Conservation (phyloP, 2,113 vertebrate species). For the Axis porcinus region DNA sequence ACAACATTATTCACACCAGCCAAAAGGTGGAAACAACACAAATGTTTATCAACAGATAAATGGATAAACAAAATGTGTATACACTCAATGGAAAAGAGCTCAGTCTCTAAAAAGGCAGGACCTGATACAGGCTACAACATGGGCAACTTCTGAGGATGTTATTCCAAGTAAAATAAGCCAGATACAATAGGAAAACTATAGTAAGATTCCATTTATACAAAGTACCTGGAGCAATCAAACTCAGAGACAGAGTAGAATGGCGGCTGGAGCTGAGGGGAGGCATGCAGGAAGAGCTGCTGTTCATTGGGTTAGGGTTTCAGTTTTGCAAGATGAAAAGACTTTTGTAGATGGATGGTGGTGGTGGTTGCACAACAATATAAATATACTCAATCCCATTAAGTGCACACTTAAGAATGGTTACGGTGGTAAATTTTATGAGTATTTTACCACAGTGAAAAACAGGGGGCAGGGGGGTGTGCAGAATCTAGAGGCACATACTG, state of each 20-base stretch:
- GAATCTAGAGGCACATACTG: background rate
- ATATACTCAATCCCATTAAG: background rate
- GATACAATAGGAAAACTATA: background rate
- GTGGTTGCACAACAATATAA: accelerated
- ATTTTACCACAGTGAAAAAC: background rate
- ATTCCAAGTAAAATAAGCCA: background rate
- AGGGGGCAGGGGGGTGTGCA: background rate
- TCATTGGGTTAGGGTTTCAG: background rate
- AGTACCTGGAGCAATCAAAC: background rate
- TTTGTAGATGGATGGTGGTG: background rate
- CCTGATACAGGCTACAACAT: accelerated
- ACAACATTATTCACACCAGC: background rate
- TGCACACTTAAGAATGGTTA: background rate
- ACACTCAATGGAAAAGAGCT: accelerated
- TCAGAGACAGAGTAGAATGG: background rate
- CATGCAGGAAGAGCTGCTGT: too few species aligned
- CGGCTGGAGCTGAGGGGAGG: background rate
- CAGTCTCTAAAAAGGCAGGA: background rate
- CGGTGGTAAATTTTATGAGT: background rate
- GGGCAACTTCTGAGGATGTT: accelerated
- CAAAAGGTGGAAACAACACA: background rate
- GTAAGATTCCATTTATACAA: accelerated
- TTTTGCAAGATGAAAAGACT: background rate
- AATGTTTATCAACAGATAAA: accelerated
- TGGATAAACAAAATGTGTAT: accelerated